phyloP scores from a whole-genome alignment of 2,888 invertebrate species.

The Caenorhabditis japonica region DNA sequence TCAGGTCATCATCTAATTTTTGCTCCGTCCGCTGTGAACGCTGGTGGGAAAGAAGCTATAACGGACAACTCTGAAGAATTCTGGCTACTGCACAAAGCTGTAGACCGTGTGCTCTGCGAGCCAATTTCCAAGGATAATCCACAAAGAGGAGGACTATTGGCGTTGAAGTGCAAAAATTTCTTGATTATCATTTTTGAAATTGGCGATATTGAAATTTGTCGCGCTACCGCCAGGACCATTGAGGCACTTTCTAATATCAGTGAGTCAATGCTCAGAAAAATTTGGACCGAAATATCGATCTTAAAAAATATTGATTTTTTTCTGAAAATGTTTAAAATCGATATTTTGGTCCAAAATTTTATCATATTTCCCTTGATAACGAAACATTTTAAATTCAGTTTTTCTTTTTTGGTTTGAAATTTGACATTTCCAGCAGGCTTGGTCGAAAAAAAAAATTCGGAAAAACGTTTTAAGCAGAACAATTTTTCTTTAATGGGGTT shows the following conservation, averaged over 20 bases:
- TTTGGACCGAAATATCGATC: too few relatives aligned
- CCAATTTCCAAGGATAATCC: constrained; percentile 59
- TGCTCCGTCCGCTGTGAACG: constrained; percentile 58
- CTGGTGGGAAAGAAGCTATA: constrained; percentile 15
- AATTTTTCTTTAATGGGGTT: too few relatives aligned
- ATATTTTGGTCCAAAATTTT: too few relatives aligned
- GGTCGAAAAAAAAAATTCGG: too few relatives aligned
- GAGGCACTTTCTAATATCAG: constrained; percentile 74
- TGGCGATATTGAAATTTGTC: constrained; percentile 65
- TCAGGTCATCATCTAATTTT: constrained; percentile 75
- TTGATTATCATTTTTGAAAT: constrained; percentile 69
- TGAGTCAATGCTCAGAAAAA: too few relatives aligned
- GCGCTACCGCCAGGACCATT: constrained; percentile 70
- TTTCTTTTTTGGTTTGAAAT: too few relatives aligned
- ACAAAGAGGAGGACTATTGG: constrained; percentile 58
- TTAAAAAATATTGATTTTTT: too few relatives aligned
- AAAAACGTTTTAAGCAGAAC: too few relatives aligned
- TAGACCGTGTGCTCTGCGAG: constrained; percentile 73
- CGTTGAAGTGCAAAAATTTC: constrained; percentile 75
- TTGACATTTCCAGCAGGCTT: too few relatives aligned
- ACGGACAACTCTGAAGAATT: constrained; percentile 60
- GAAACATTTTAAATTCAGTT: not conserved
- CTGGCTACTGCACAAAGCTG: constrained; percentile 73
- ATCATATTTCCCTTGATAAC: too few relatives aligned
- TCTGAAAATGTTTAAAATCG: too few relatives aligned